phyloP scores from a whole-genome alignment of 2,113 vertebrate species.

The Poecilia latipinna region DNA sequence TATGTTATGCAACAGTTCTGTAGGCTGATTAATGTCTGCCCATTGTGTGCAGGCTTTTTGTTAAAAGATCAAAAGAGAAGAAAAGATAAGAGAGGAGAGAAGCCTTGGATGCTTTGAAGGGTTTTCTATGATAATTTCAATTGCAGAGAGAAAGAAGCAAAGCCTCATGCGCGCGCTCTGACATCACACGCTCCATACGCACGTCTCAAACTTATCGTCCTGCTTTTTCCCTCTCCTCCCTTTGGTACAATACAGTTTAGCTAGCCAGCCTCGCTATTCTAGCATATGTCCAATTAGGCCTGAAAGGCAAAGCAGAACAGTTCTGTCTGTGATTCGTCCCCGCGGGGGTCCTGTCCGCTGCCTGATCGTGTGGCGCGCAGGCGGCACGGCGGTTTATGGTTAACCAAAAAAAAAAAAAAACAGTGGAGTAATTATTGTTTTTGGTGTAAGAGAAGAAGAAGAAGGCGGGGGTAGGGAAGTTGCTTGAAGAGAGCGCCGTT shows the following conservation, averaged over 20 bases:
- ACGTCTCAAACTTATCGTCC: constrained; percentile 26
- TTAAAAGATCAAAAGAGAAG: constrained; percentile 26
- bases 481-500: constrained; percentile 87
- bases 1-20: constrained; percentile 35
- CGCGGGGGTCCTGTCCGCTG: constrained; percentile 82
- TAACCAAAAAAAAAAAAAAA: constrained; percentile 88
- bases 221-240: constrained; percentile 39
- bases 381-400: constrained; percentile 86
- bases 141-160: constrained; percentile 18
- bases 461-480: constrained; percentile 83
- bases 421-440: constrained; percentile 96
- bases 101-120: background rate
- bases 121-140: constrained; percentile 38
- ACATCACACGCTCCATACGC: constrained; percentile 10
- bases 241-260: constrained; percentile 65
- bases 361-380: constrained; percentile 82
- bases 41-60: constrained; percentile 47
- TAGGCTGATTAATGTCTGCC: constrained; percentile 48
- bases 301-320: constrained; percentile 79
- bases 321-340: constrained; percentile 81
- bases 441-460: constrained; percentile 82
- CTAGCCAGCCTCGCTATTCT: constrained; percentile 69
- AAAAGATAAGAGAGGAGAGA: constrained; percentile 23
- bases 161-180: constrained; percentile 14
- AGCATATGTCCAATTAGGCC: constrained; percentile 86